A percentile compares a stretch with the other conserved stretches of the same genome.
phyloP scores from a whole-genome alignment of 1,140 invertebrate species.

The Heliconius himera region DNA sequence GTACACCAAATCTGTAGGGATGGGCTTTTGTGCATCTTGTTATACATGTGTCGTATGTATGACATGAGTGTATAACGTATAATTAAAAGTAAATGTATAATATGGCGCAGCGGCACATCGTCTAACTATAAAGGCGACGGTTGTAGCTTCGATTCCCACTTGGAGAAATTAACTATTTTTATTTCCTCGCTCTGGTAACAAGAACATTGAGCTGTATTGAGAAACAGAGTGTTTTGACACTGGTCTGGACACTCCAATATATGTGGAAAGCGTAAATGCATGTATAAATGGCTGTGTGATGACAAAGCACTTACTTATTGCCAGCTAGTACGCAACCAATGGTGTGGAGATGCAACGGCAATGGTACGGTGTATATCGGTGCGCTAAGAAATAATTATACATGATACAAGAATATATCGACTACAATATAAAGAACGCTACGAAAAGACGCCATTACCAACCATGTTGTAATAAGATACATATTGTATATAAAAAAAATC shows the following conservation, averaged over 20 bases:
- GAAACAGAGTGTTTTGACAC: too few relatives aligned
- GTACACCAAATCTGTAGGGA: background rate
- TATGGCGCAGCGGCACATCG: too few relatives aligned
- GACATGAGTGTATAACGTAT: background rate
- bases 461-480: background rate
- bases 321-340: background rate
- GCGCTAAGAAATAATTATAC: background rate
- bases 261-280: too few relatives aligned
- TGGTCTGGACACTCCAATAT: too few relatives aligned
- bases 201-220: too few relatives aligned
- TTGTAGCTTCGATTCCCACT: too few relatives aligned
- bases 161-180: too few relatives aligned
- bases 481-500: background rate
- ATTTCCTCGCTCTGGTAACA: too few relatives aligned
- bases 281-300: background rate
- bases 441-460: background rate
- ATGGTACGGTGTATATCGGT: conserved; percentile 5
- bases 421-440: background rate
- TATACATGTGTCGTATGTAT: background rate
- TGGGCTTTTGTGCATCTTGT: conserved; percentile 1
- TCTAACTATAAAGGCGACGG: too few relatives aligned
- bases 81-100: background rate
- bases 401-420: background rate
- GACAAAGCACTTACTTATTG: conserved; percentile 1
- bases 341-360: conserved; percentile 5